These are phyloP conservation scores for Netelia virgata DNA, from an alignment of 2,888 invertebrate species.

Conservation along the genomic window DNA sequence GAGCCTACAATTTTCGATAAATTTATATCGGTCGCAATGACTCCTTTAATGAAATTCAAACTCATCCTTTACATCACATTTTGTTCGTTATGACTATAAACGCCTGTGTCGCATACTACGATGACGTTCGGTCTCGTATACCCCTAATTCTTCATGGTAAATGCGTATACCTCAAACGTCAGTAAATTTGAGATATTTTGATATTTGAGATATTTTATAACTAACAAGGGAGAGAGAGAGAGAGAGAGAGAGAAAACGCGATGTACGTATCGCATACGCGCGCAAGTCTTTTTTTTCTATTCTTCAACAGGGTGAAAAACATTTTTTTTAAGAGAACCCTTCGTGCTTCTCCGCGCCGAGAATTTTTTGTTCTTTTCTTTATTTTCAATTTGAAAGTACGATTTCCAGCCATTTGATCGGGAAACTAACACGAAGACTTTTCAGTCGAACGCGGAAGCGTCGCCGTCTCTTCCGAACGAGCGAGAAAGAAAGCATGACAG, in stretches of 20 bases:
- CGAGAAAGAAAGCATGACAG: slow-evolving; percentile 49
- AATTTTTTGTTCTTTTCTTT: not conserved
- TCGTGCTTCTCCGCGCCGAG: not conserved
- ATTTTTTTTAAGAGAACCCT: not conserved
- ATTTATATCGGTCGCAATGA: slow-evolving; percentile 19
- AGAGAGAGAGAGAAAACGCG: not conserved
- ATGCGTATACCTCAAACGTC: slow-evolving; percentile 20
- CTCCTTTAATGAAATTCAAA: slow-evolving; percentile 24
- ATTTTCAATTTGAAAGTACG: not conserved
- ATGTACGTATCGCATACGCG: not conserved
- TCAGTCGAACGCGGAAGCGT: slow-evolving; percentile 51
- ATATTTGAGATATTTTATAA: not conserved
- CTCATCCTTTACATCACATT: slow-evolving; percentile 43
- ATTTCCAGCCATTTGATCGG: slow-evolving; percentile 14
- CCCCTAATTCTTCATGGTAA: not conserved
- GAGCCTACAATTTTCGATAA: not conserved
- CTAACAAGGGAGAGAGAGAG: not conserved
- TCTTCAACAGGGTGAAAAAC: not conserved
- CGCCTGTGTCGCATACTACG: not conserved
- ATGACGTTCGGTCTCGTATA: not conserved
- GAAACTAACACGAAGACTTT: slow-evolving; percentile 27
- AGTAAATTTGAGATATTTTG: slow-evolving; percentile 27
- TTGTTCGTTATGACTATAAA: slow-evolving; percentile 40
- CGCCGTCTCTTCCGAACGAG: slow-evolving; percentile 21
- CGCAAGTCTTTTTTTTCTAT: not conserved